Base-by-base conservation (phyloP, 23 tunicate genomes). In the Trididemnum clinides region DNA sequence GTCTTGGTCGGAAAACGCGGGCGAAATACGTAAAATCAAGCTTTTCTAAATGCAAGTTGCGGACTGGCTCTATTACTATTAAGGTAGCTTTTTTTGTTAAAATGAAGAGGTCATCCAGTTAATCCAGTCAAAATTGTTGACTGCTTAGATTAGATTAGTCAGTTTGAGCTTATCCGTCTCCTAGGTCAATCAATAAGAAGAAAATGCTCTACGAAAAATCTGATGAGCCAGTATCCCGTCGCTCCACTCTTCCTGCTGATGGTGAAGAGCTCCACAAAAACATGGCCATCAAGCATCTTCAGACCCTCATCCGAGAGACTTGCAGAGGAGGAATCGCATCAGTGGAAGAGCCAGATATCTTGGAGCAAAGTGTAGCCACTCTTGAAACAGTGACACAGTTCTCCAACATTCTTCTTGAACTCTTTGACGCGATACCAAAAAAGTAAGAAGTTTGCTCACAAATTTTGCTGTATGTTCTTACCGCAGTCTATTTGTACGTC, bases 331-430 rank as follows among this genome's bases (percentile, higher is more conserved):
- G 85, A 1, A 51, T 87, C 31, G 76, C 85, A 2, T 37, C 39
- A 4, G 54, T 82, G 57, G 71, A 64, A 6, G 95, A 89, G 59
- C 81, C 85, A 25, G 88, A 84, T 70, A 50, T 89, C 21, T 34
- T 89, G 27, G 71, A 82, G 28, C 88, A 84, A 33, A 51, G 95
- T 4, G 63, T 89, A 6, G 88, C 78, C 28, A 50, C 39, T 37
- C 88, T 86, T 1, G 88, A 84, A 49, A 49, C 30, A 21, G 80
- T 77, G 21, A 32, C 81, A 23, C 89, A 89, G 33, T 89, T 89
- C 58, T 54, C 79, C 2, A 23, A 69, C 12, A 4, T 69, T 25
- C 50, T 89, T 44, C 44, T 89, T n/a, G 95, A 89, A 26, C 4
- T 89, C 12, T 54, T 57, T 50, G 72, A 77, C 2, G 84, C 88